Conservation (phyloP, 2,797 vertebrate genomes). For the Peromyscus attwateri region DNA sequence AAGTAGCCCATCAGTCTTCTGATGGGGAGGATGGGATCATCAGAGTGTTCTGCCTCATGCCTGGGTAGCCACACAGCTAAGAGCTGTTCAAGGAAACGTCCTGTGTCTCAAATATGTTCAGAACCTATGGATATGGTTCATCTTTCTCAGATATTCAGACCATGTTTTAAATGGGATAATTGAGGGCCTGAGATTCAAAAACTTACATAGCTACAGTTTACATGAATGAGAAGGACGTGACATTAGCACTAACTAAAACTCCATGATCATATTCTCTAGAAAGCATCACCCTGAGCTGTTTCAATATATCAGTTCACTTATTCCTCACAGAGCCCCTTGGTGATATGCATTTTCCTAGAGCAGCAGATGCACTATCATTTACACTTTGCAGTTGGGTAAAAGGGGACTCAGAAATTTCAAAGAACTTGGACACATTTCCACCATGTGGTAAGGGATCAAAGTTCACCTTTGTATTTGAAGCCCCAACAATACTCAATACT, state of each 20-base stretch:
- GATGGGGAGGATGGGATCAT: fast-evolving
- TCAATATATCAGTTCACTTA: neutral
- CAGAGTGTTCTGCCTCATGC: fast-evolving
- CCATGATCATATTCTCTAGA: neutral
- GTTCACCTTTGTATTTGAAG: neutral
- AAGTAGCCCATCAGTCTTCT: fast-evolving
- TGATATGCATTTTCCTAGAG: neutral
- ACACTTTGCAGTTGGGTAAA: neutral
- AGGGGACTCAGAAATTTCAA: neutral
- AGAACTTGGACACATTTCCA: neutral
- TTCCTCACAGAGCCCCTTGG: neutral
- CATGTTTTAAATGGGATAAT: neutral
- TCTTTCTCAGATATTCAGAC: neutral
- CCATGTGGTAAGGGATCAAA: neutral
- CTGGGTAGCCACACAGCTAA: fast-evolving
- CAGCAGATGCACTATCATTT: neutral
- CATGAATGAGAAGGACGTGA: neutral
- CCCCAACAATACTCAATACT: neutral
- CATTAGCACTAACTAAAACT: neutral
- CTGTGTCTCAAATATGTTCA: neutral
- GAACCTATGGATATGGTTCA: neutral
- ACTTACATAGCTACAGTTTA: neutral
- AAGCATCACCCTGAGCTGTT: neutral
- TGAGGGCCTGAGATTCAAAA: neutral
- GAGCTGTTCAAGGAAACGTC: neutral